Percentiles rank a stretch among this genome's conserved stretches.
These are phyloP conservation scores for Lasioglossum oenotherae DNA, from an alignment of 2,888 invertebrate species.

Conservation along the genomic window DNA sequence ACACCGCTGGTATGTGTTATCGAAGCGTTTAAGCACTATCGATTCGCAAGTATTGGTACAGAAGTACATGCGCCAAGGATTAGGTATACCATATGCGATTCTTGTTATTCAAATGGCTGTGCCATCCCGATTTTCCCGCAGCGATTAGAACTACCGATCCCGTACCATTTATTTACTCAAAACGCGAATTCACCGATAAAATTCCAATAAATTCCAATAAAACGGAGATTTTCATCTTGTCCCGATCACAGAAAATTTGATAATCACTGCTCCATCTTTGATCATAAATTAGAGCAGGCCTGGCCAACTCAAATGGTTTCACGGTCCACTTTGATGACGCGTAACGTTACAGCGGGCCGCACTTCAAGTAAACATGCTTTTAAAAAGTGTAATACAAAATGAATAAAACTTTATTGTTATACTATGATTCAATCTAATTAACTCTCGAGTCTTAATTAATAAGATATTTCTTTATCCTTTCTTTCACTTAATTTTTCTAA, in stretches of 20 bases:
- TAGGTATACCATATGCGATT: constrained; percentile 16
- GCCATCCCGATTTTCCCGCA: constrained; percentile 2
- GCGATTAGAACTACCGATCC: neutral
- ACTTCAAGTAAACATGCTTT: no score
- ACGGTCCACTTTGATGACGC: no score
- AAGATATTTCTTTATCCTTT: no score
- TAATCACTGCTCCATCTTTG: neutral
- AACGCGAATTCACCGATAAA: neutral
- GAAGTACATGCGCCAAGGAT: constrained; percentile 19
- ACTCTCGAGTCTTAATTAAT: no score
- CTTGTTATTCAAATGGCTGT: constrained; percentile 34
- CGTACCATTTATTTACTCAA: neutral
- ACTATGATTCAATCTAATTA: no score
- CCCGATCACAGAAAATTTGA: neutral
- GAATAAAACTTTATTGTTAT: no score
- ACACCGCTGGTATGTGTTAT: constrained; percentile 30
- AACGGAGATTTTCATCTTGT: neutral
- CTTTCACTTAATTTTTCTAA: no score
- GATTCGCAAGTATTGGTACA: constrained; percentile 31
- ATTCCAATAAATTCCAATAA: neutral
- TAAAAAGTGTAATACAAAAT: no score
- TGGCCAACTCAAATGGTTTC: no score
- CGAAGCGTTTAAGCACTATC: constrained; percentile 41
- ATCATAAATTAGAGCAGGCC: no score
- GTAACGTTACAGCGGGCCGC: no score